Conservation (phyloP, 2,888 invertebrate species). For the Amiota mariae region DNA sequence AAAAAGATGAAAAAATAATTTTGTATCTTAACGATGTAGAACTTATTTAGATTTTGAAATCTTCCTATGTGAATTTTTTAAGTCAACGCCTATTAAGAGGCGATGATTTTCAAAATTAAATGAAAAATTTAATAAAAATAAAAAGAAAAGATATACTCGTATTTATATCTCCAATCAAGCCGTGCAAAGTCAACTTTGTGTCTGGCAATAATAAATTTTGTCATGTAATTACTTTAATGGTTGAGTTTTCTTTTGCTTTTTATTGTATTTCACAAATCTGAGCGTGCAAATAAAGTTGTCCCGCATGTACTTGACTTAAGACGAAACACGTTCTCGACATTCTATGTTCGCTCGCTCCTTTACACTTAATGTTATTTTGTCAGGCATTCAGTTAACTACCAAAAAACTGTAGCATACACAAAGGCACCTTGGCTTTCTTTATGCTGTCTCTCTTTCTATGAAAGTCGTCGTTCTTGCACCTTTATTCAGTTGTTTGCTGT, state of each 20-base stretch:
- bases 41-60: not conserved
- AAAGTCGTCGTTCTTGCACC: conserved; percentile 16
- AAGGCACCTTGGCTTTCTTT: not conserved
- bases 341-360: not conserved
- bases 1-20: not conserved
- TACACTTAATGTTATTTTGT: not conserved
- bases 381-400: conserved; percentile 2
- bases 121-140: too few relatives aligned
- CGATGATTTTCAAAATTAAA: not conserved
- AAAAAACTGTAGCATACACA: conserved; percentile 13
- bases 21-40: not conserved
- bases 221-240: conserved; percentile 15
- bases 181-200: conserved; percentile 10
- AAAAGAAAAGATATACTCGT: too few relatives aligned
- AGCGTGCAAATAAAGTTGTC: conserved; percentile 22
- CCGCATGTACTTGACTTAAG: conserved; percentile 1
- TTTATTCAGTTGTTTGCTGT: conserved; percentile 11
- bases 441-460: not conserved
- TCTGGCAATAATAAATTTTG: conserved; percentile 4
- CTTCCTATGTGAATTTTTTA: not conserved
- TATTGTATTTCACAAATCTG: not conserved
- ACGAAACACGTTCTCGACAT: not conserved
- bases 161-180: not conserved
- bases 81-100: not conserved
- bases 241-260: conserved; percentile 1